These are phyloP conservation scores for Phenganax marumi DNA, from an alignment of 92 coral and sea anemone species.

Conservation along the genomic window DNA sequence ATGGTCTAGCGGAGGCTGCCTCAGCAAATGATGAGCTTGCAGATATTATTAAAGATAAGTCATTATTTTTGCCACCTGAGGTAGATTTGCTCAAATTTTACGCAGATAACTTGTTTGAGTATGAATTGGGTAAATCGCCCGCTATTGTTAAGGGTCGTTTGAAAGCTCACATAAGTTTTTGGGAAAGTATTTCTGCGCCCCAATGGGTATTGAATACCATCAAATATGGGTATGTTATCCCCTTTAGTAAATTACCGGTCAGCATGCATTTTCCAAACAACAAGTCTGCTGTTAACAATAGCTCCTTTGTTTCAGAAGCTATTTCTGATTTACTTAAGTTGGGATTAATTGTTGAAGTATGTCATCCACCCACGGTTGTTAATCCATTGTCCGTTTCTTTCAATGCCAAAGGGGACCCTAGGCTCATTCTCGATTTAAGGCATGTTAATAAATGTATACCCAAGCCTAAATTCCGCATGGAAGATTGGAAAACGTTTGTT, in stretches of 20 bases:
- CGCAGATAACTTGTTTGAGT: constrained; percentile 31
- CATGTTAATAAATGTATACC: constrained; percentile 47
- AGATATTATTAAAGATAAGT: neutral
- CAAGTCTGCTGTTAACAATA: too few relatives aligned
- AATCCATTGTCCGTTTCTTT: constrained; percentile 62
- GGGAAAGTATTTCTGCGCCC: constrained; percentile 39
- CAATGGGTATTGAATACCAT: constrained; percentile 32
- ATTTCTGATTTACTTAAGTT: too few relatives aligned
- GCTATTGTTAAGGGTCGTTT: constrained; percentile 44
- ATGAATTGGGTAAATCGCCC: constrained; percentile 33
- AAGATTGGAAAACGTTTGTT: constrained; percentile 50
- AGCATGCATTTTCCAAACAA: too few relatives aligned
- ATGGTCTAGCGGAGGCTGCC: neutral
- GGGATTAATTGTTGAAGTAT: too few relatives aligned
- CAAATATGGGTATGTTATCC: neutral
- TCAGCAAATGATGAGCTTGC: neutral
- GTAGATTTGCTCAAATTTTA: constrained; percentile 19
- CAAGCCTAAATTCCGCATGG: constrained; percentile 45
- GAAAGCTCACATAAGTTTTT: constrained; percentile 22
- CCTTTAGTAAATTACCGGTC: constrained; percentile 4
- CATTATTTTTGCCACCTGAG: neutral
- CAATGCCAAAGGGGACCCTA: too few relatives aligned
- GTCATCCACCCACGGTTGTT: constrained; percentile 13
- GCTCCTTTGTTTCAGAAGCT: too few relatives aligned
- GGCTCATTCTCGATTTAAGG: constrained; percentile 43